A percentile compares a stretch with the other conserved stretches of the same genome.
These are phyloP conservation scores for Andrena minutula DNA, from an alignment of 2,888 invertebrate genomes.

Conservation along the genomic window DNA sequence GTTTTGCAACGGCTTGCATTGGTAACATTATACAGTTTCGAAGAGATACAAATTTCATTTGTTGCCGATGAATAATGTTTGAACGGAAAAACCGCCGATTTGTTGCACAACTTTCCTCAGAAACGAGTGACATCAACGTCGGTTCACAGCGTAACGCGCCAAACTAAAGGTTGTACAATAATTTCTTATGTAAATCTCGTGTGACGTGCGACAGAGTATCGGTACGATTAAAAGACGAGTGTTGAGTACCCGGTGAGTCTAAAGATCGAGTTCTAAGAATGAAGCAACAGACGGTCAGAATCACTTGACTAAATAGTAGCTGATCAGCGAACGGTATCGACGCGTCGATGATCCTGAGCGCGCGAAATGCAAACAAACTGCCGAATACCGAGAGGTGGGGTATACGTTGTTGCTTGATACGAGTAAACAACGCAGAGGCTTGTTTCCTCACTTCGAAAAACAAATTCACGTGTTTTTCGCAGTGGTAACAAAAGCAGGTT, in stretches of 20 bases:
- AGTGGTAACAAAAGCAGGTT: not conserved
- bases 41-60: not conserved
- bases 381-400: not conserved
- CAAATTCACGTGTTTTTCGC: not conserved
- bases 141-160: slow-evolving; percentile 19
- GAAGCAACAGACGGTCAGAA: slow-evolving; percentile 21
- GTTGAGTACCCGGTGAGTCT: not conserved
- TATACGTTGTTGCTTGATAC: not conserved
- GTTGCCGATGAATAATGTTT: not conserved
- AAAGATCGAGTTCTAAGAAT: slow-evolving; percentile 33
- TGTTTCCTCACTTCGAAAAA: not conserved
- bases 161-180: slow-evolving; percentile 53
- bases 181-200: slow-evolving; percentile 26
- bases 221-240: slow-evolving; percentile 18
- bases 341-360: slow-evolving; percentile 1
- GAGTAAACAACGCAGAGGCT: not conserved
- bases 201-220: slow-evolving; percentile 4
- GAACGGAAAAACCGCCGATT: slow-evolving; percentile 13
- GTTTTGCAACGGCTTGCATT: too few relatives aligned
- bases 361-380: slow-evolving; percentile 1
- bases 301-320: slow-evolving; percentile 65
- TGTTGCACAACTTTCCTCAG: slow-evolving; percentile 44
- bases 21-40: not conserved
- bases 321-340: slow-evolving; percentile 42
- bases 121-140: slow-evolving; percentile 62